Conservation (phyloP, 2,888 invertebrate genomes). For the Acleris holmiana region DNA sequence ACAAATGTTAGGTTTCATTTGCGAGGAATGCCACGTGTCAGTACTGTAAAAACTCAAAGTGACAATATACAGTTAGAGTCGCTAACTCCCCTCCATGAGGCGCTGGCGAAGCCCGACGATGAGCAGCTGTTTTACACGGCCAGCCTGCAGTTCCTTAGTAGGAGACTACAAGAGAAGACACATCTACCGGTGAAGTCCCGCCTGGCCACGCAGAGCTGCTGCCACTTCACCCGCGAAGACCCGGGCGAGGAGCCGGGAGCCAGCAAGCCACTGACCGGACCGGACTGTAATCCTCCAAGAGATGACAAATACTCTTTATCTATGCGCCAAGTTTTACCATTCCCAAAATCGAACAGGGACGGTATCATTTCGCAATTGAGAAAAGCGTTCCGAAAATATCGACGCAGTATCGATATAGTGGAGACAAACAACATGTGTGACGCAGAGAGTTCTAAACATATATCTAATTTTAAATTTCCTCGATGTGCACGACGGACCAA, state of each 20-base stretch:
- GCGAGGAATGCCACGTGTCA: constrained; percentile 61
- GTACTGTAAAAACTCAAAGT: constrained; percentile 40
- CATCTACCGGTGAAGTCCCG: constrained; percentile 39
- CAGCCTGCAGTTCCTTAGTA: constrained; percentile 70
- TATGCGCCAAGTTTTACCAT: constrained; percentile 72
- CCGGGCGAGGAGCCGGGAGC: constrained; percentile 16
- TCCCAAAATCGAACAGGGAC: constrained; percentile 64
- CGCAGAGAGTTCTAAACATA: constrained; percentile 43
- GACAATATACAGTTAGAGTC: constrained; percentile 41
- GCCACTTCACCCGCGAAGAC: constrained; percentile 47
- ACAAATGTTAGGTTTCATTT: constrained; percentile 41
- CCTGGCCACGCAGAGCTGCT: constrained; percentile 59
- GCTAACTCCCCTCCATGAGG: constrained; percentile 43
- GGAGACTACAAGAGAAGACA: constrained; percentile 64
- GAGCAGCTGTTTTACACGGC: constrained; percentile 68
- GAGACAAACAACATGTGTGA: constrained; percentile 47
- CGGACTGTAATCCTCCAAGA: constrained; percentile 19
- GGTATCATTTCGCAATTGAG: constrained; percentile 59
- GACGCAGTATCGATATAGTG: constrained; percentile 44
- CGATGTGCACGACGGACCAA: constrained; percentile 53
- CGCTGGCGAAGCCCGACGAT: constrained; percentile 54
- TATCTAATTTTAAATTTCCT: constrained; percentile 68
- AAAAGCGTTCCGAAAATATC: constrained; percentile 59
- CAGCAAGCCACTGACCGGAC: constrained; percentile 30
- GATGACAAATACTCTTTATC: constrained; percentile 52